Base-by-base conservation (phyloP, 2,113 vertebrate species). In the Spea multiplicata region DNA sequence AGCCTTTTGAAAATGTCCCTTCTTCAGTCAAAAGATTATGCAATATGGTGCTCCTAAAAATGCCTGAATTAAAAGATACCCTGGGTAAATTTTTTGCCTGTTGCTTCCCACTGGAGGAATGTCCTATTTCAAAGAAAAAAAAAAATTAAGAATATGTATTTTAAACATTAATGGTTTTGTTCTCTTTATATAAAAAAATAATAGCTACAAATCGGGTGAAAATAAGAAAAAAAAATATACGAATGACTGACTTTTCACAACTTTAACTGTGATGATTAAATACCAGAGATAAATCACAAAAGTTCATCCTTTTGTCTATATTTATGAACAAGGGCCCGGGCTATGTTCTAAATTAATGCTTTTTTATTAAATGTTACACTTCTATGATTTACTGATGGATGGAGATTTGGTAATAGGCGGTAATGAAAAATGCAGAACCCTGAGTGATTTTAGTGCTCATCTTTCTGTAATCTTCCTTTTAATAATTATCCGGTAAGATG, bases 381-480 rank as follows among this genome's bases (percentile, higher is more conserved):
- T 78, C 48, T 44, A 13, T 47, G 44, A 8, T 55, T 49, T 61
- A 45, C 44, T 69, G 66, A 76, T 69, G 66, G 53, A 66, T 65
- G 66, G 46, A 66, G 8, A 69, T 49, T 46, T 61, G 53, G 45
- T 30, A 69, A 57, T 61, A 70, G 74, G 53, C 44, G n/a, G 53
- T 73, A 46, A 62, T 44, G 59, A 71, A 71, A 70, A 65, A 78
- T 71, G 17, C 48, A 44, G 57, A n/a, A 49, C 62, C 73, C 49
- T 66, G 62, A 66, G 17, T 62, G 10, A 78, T 78, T 78, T 53
- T 46, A 53, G 57, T 61, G 57, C 62, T 78, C 55, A 49, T 70
- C n/a, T 77, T 64, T 64, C 46, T 49, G 46, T 46, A 46, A 71
- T 78, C 61, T 71, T 65, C 72, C 59, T 72, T 78, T 47, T 53